phyloP scores from a whole-genome alignment of 2,888 invertebrate species.

The Vesta saturnalis region DNA sequence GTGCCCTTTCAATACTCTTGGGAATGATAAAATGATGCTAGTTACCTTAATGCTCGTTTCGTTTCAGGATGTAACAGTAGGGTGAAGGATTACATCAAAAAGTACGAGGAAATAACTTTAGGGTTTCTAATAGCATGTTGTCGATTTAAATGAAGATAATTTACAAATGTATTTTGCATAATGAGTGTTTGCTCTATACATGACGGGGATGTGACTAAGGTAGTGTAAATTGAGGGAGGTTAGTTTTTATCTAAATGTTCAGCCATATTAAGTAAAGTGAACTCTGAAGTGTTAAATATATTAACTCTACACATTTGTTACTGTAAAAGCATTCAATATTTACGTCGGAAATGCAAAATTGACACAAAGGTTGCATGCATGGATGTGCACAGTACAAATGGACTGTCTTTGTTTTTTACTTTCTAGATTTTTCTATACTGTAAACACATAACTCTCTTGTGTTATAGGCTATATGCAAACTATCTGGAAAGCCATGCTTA shows the following conservation, averaged over 20 bases:
- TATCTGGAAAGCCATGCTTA: too few species aligned
- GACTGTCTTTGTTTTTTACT: constrained; percentile 7
- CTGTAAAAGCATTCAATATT: constrained; percentile 18
- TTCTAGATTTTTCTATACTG: too few species aligned
- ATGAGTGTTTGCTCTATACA: background rate
- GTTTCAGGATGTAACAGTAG: constrained; percentile 6
- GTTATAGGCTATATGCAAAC: too few species aligned
- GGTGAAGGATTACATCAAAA: constrained; percentile 15
- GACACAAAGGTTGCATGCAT: constrained; percentile 18
- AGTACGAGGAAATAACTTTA: constrained; percentile 11
- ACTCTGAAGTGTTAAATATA: constrained; percentile 14
- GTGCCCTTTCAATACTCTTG: constrained; percentile 24
- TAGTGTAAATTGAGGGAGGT: background rate
- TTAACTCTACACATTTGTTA: constrained; percentile 8
- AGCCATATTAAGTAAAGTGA: background rate
- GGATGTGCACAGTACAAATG: constrained; percentile 9
- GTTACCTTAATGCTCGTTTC: constrained; percentile 26
- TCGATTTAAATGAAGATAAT: constrained; percentile 5
- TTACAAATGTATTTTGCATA: background rate
- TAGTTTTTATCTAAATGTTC: background rate
- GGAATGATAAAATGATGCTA: constrained; percentile 27
- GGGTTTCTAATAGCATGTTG: background rate
- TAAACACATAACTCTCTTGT: too few species aligned
- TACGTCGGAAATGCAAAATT: constrained; percentile 24
- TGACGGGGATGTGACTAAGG: background rate